phyloP scores from a whole-genome alignment of 1,140 invertebrate species.

The Halyomorpha halys region DNA sequence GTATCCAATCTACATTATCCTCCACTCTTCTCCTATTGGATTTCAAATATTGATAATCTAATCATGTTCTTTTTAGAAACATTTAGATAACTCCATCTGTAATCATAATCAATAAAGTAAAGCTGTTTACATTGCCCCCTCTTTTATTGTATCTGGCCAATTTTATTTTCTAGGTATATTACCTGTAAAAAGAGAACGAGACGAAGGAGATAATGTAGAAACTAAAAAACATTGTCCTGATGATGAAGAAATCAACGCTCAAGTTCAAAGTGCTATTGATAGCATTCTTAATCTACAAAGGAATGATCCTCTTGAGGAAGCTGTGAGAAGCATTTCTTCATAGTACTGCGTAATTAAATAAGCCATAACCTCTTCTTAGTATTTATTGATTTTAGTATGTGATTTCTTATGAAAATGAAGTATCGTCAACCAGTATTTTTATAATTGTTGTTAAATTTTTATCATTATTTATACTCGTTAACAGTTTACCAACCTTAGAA shows the following conservation, averaged over 20 bases:
- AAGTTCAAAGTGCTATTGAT: constrained; percentile 66
- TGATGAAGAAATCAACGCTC: constrained; percentile 51
- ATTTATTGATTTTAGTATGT: constrained; percentile 11
- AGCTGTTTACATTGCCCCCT: not conserved
- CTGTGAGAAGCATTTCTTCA: constrained; percentile 45
- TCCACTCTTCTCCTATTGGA: too few species aligned
- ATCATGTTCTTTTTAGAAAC: too few species aligned
- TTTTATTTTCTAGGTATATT: constrained; percentile 6
- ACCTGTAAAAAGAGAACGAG: constrained; percentile 36
- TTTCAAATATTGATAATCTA: too few species aligned
- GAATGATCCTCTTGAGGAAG: constrained; percentile 44
- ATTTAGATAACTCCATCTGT: too few species aligned
- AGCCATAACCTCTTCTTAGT: constrained; percentile 4
- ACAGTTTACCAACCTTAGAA: constrained; percentile 9
- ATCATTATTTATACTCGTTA: constrained; percentile 18
- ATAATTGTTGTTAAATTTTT: constrained; percentile 18
- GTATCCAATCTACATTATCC: too few species aligned
- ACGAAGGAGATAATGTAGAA: constrained; percentile 36
- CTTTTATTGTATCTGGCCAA: not conserved
- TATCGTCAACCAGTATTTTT: constrained; percentile 16
- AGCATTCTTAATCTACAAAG: constrained; percentile 60
- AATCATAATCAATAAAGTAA: too few species aligned
- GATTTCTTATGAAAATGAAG: constrained; percentile 2
- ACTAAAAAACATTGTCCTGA: constrained; percentile 35
- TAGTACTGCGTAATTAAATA: constrained; percentile 33